Conservation (phyloP, 2,797 vertebrate species). For the Neomorphus geoffroyi region DNA sequence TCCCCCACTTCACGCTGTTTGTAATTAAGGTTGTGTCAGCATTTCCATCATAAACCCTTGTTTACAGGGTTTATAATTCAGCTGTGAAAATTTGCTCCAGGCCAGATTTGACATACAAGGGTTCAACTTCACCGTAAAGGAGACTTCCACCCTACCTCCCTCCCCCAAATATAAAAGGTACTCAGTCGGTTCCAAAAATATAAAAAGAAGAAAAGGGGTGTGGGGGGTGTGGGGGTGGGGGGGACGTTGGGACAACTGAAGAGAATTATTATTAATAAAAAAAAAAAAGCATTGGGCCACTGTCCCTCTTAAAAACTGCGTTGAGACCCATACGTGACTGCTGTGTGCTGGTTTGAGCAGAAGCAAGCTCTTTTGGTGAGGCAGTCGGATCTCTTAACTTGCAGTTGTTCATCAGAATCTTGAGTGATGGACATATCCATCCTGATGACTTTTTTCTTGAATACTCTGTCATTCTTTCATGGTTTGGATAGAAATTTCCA, state of each 20-base stretch:
- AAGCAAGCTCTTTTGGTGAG: background rate
- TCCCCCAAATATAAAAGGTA: background rate
- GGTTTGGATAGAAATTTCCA: conserved; percentile 17
- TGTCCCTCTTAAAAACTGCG: rapidly evolving
- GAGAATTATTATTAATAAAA: background rate
- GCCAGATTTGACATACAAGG: conserved; percentile 59
- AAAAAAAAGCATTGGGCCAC: background rate
- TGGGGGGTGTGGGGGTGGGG: rapidly evolving
- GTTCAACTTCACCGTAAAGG: conserved; percentile 46
- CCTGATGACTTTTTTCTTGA: background rate
- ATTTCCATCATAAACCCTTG: conserved; percentile 67
- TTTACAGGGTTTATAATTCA: conserved; percentile 69
- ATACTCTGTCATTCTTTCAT: background rate
- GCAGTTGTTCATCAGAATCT: background rate
- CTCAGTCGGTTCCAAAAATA: background rate
- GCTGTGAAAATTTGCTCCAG: conserved; percentile 66
- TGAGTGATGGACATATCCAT: background rate
- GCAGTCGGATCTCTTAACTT: background rate
- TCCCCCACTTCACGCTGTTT: conserved; percentile 54
- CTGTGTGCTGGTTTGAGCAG: background rate
- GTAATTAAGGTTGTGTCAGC: conserved; percentile 69
- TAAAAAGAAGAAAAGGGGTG: background rate
- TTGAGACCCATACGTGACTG: background rate
- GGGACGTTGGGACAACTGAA: too few relatives aligned
- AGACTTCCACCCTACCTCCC: background rate